Base-by-base conservation (phyloP, 2,113 vertebrate genomes). In the Apteryx mantelli region DNA sequence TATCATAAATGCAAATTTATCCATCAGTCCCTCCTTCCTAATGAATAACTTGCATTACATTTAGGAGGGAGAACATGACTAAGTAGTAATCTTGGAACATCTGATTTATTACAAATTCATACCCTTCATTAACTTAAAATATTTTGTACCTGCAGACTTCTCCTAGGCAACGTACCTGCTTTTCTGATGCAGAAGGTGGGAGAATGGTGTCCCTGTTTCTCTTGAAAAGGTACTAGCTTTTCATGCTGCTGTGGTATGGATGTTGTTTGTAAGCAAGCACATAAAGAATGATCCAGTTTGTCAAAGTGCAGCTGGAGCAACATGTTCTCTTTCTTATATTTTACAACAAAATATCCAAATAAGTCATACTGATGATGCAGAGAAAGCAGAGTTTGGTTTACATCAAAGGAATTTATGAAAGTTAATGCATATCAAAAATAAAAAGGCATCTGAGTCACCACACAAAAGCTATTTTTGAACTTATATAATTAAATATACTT, bases 321-420 rank as follows among this genome's bases (percentile, higher is more conserved):
- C 42, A 26, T n/a, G 68, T 74, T 86, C 36, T 79, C 73, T 40
- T 64, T 69, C 66, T 93, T 79, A 66, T 17, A 64, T 89, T 94
- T 95, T 93, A 68, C 81, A 82, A 85, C 84, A 93, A 83, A 93
- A 84, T 83, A 89, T 38, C 70, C 66, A 55, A 85, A 89, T 66
- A 56, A 85, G 15, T 89, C 77, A 79, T n/a, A 88, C 48, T 69
- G 84, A 87, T 95, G 94, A 96, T 95, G 83, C 91, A 92, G 58
- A 65, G 53, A 92, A 82, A 58, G 84, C 84, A 63, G 58, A 96
- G 68, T 89, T 92, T 89, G 84, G 75, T 93, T 95, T 94, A 77
- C 82, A 96, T 97, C 91, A 97, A 96, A 97, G 79, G 93, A 95
- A 96, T 95, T 94, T 93, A 95, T 97, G 87, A 95, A 97, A 96